A percentile compares a stretch with the other conserved stretches of the same genome.
These are phyloP conservation scores for Riptortus pedestris DNA, from an alignment of 1,140 invertebrate species.

Conservation along the genomic window DNA sequence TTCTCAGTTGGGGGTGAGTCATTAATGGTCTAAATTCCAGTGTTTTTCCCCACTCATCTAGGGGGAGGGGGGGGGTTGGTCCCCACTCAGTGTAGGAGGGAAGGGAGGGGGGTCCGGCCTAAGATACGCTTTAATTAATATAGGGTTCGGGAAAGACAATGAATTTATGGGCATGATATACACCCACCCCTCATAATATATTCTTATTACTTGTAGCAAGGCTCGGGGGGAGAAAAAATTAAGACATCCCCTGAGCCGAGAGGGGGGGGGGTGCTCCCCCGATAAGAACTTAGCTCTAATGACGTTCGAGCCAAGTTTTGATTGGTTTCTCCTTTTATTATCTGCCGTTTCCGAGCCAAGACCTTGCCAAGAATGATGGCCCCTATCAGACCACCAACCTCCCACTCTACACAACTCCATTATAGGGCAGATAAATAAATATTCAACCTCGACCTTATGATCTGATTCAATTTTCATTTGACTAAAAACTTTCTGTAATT, in stretches of 20 bases:
- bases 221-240: not conserved
- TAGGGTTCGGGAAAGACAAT: not conserved
- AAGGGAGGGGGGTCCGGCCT: not conserved
- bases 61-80: not conserved
- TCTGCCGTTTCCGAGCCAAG: not conserved
- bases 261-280: not conserved
- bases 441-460: not conserved
- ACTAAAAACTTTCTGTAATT: too few species aligned
- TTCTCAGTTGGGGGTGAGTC: not conserved
- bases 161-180: not conserved
- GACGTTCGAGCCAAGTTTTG: not conserved
- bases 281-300: not conserved
- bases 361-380: not conserved
- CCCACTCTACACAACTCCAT: not conserved
- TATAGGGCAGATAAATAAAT: not conserved
- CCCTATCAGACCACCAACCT: not conserved
- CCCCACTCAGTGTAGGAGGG: too few species aligned
- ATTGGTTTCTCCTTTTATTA: not conserved
- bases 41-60: not conserved
- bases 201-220: not conserved
- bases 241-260: not conserved
- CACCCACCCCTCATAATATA: not conserved
- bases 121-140: not conserved
- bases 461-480: not conserved
- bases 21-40: not conserved